Evolutionary conservation across 2,888 invertebrate species (phyloP).

Genomic region (Acanthosoma haemorrhoidale): DNA sequence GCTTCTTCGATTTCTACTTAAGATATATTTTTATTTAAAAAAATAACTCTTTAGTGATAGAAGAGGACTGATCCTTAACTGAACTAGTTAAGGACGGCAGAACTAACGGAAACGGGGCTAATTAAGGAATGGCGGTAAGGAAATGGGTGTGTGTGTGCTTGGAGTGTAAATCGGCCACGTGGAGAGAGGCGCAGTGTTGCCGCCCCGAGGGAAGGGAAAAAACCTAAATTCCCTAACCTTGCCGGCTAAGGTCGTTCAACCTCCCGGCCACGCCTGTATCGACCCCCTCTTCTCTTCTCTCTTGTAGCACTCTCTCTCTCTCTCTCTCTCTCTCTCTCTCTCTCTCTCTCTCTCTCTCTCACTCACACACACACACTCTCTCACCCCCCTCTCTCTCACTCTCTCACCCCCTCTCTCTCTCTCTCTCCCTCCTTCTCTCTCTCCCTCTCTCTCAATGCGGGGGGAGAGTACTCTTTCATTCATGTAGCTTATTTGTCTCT

Average conservation of each 20-base stretch:
- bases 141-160: slow-evolving; percentile 8
- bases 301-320: background rate
- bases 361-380: background rate
- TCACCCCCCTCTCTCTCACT: background rate
- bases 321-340: no score
- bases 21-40: no score
- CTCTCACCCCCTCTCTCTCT: no score
- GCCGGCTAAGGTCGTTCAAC: slow-evolving; percentile 18
- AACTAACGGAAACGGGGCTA: background rate
- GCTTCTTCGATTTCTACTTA: no score
- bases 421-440: background rate
- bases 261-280: slow-evolving; percentile 23
- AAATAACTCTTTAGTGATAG: no score
- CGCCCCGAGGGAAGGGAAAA: background rate
- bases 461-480: background rate
- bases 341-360: background rate
- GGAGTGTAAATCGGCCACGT: slow-evolving; percentile 12
- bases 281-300: background rate
- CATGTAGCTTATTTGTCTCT: slow-evolving; percentile 18
- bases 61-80: no score
- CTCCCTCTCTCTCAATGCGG: background rate
- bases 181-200: slow-evolving; percentile 18
- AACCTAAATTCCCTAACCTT: slow-evolving; percentile 19
- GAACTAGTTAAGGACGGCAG: background rate
- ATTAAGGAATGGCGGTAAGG: background rate